Base-by-base conservation (phyloP, 2,888 invertebrate genomes). In the Agrotis clavis region DNA sequence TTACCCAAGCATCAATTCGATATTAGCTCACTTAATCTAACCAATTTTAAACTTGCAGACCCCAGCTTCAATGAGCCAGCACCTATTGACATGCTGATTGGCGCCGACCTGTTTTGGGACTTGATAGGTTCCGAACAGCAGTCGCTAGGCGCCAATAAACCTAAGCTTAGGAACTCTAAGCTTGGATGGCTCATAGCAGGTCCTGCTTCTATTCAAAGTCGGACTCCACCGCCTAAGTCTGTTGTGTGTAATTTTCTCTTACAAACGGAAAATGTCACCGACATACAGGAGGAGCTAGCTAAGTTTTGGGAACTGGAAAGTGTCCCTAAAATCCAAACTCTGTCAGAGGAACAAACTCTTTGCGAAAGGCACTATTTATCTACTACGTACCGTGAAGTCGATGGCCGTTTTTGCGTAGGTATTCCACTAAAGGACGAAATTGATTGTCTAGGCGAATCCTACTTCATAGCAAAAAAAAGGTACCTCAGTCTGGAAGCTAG, bases 51-150 rank as follows among this genome's bases (percentile, higher is more conserved):
- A 1, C 47, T 81, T 45, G 76, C 74, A 18, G 56, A 56, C 57
- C 76, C 77, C 13, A 67, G 82, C 53, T 19, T 64, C 13, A 66
- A 68, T 11, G 48, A 70, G 11, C 79, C 85, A 30, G 1, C 64
- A 73, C 6, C 71, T 85, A 19, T 78, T 50, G 14, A 59, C 6
- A 19, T 54, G 41, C 35, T 45, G 21, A 18, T 53, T 45, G 18
- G n/a, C 1, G 14, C 21, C 0, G 21, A 21, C 21, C 14, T 21
- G 4, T 53, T 53, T 14, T 53, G 21, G 84, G 74, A 80, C 47
- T 30, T 85, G 21, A 64, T 85, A 59, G 79, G 82, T n/a, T 63
- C 77, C 21, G 62, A 76, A 47, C 71, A 72, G 41, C 67, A 79
- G 4, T 62, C 60, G 11, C 63, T 83, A 62, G 81, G 83, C 48